Evolutionary conservation across 2,888 invertebrate species (phyloP), one percentile per base, ranked within the genome.

Genomic region (Coleophora deauratella): DNA sequence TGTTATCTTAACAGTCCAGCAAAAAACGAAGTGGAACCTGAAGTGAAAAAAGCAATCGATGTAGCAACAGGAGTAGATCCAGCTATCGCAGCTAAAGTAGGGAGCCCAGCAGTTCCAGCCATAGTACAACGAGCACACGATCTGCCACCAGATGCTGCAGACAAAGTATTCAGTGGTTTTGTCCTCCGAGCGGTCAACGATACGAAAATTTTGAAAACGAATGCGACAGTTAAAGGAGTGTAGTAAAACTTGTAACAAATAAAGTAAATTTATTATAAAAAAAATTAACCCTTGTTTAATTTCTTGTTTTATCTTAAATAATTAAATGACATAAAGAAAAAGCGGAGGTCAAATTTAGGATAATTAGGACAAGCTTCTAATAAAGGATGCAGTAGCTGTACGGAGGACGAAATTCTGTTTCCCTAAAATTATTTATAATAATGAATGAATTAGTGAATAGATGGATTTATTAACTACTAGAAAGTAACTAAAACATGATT

Each of bases 121-220:
- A 51, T 51, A 3, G 50, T 63, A 0, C 56, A 54, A 9, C 41
- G 58, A 41, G 62, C 60, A 14, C 48, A 57, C 2, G 63, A 65
- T 11, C 30, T 15, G 1, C 9, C 11, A 1, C 47, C 56, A 27
- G 51, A 45, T 1, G 47, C 47, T 10, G 57, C 44, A 2, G 74
- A 78, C 47, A 75, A 73, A 43, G 68, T 72, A 1, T 70, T 67
- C 30, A 66, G 70, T 28, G 76, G 74, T 0, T 72, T 72, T 41
- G 63, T 76, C n/a, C 51, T 74, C 3, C 52, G 70, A 38, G 45
- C 63, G 3, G 44, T 42, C 1, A 65, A 66, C 37, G 62, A 64
- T 1, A 49, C 60, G 30, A 46, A 43, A 8, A 7, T 27, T 11
- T 32, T 37, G 27, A 48, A 42, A 27, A 33, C 13, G 33, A 56